Evolutionary conservation across 2,888 invertebrate genomes (phyloP), one percentile per base, ranked within the genome.

Genomic region (Macrophya alboannulata): DNA sequence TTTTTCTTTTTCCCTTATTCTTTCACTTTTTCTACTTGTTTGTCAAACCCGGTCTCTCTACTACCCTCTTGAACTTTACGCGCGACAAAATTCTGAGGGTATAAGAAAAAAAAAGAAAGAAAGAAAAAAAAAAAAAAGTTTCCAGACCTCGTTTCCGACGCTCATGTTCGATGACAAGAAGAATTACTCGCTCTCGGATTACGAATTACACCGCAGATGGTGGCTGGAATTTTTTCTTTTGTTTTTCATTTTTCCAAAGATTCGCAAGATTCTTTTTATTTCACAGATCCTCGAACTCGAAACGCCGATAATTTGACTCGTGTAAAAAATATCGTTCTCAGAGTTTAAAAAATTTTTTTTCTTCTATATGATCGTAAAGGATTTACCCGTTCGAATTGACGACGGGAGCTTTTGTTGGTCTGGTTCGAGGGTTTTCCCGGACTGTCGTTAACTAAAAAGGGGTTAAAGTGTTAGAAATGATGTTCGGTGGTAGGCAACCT

Each of bases 401-500:
- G 77, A 77, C 77, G 55, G 77, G 37, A 51, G 0, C 51, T 55
- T 77, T 48, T 77, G 77, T 37, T 37, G 77, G 51, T 77, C 12
- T 31, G 25, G 31, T 37, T 55, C 4, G 31, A 51, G 81, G 81
- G 43, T 62, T 45, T 74, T 10, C n/a, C n/a, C 45, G 74, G 45
- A 45, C 74, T 68, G 81, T 81, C 81, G 81, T 81, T 81, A 81
- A 62, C 81, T 45, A 81, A 81, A 81, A 81, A 81, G 81, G 81
- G 81, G 81, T 81, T 81, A 81, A 81, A 81, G 81, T 81, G 81
- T 81, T 81, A 43, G 81, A 81, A 81, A 62, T 43, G 59, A 81
- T 17, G 81, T 43, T 21, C 15, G 62, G 10, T 37, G 55, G 37
- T 8, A n/a, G 4, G 10, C 3, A 43, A 71, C 5, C 10, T n/a